phyloP scores from a whole-genome alignment of 2,888 invertebrate species.

The Melanophora roralis region DNA sequence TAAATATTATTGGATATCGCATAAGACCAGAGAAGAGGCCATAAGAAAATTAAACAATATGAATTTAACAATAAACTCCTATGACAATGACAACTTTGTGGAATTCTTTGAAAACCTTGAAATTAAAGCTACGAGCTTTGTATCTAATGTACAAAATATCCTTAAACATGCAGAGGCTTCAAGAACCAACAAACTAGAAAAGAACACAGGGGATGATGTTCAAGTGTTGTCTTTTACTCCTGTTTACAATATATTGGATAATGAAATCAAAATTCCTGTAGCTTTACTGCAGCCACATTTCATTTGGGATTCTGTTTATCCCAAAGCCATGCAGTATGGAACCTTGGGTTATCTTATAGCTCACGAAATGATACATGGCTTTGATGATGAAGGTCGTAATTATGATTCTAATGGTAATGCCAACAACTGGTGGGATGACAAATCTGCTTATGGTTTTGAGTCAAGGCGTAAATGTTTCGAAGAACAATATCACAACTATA shows the following conservation, averaged over 20 bases:
- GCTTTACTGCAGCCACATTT: slow-evolving; percentile 71
- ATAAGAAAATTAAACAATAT: slow-evolving; percentile 68
- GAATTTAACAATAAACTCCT: slow-evolving; percentile 69
- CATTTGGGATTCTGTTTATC: slow-evolving; percentile 71
- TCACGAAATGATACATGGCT: slow-evolving; percentile 74
- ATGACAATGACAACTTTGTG: slow-evolving; percentile 68
- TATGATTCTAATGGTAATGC: slow-evolving; percentile 68
- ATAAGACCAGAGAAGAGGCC: slow-evolving; percentile 67
- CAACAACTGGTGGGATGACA: slow-evolving; percentile 71
- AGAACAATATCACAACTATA: slow-evolving; percentile 71
- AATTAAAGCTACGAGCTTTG: slow-evolving; percentile 66
- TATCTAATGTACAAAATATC: slow-evolving; percentile 68
- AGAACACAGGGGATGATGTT: slow-evolving; percentile 57
- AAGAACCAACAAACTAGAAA: slow-evolving; percentile 48
- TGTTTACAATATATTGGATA: slow-evolving; percentile 68
- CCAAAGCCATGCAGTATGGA: slow-evolving; percentile 70
- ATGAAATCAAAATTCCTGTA: slow-evolving; percentile 71
- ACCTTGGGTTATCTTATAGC: slow-evolving; percentile 72
- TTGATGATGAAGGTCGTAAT: slow-evolving; percentile 71
- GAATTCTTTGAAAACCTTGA: slow-evolving; percentile 63
- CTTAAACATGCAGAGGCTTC: slow-evolving; percentile 51
- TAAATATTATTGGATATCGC: slow-evolving; percentile 70
- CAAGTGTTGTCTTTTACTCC: slow-evolving; percentile 67
- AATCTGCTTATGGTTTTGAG: slow-evolving; percentile 69
- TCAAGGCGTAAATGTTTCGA: slow-evolving; percentile 71